Percentiles rank a stretch among this genome's conserved stretches.
phyloP scores from a whole-genome alignment of 2,113 vertebrate species.

The Spermophilus dauricus region DNA sequence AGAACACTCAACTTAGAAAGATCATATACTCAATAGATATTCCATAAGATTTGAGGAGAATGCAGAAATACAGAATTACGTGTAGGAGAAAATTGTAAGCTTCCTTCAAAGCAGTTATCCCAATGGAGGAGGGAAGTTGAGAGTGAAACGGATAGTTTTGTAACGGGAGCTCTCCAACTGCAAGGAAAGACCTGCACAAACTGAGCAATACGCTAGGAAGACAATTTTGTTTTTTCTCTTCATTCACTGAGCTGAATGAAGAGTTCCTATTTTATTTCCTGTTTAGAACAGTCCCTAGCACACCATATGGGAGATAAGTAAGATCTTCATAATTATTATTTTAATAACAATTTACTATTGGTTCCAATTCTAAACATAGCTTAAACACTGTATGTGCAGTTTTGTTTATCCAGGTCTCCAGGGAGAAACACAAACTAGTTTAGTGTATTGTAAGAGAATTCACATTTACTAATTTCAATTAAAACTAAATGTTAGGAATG shows the following conservation, averaged over 20 bases:
- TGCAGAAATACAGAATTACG: background rate
- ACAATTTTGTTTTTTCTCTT: background rate
- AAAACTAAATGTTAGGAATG: background rate
- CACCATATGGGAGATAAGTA: background rate
- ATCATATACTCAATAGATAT: background rate
- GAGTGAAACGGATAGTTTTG: background rate
- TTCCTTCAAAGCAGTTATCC: background rate
- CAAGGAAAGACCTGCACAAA: background rate
- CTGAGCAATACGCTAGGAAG: background rate
- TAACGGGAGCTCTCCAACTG: background rate
- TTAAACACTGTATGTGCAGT: background rate
- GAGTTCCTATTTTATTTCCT: background rate
- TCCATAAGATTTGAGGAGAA: background rate
- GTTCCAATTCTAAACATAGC: conserved; percentile 31
- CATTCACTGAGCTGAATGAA: background rate
- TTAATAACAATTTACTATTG: conserved; percentile 6
- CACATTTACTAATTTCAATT: conserved; percentile 64
- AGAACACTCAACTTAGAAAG: background rate
- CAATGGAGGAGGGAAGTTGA: background rate
- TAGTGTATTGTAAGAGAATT: conserved; percentile 29
- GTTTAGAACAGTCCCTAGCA: background rate
- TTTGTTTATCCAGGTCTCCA: background rate
- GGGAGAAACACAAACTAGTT: background rate
- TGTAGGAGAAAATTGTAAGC: background rate
- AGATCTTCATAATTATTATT: background rate